Evolutionary conservation across 2,113 vertebrate species (phyloP).

Genomic region (Pituophis catenifer): DNA sequence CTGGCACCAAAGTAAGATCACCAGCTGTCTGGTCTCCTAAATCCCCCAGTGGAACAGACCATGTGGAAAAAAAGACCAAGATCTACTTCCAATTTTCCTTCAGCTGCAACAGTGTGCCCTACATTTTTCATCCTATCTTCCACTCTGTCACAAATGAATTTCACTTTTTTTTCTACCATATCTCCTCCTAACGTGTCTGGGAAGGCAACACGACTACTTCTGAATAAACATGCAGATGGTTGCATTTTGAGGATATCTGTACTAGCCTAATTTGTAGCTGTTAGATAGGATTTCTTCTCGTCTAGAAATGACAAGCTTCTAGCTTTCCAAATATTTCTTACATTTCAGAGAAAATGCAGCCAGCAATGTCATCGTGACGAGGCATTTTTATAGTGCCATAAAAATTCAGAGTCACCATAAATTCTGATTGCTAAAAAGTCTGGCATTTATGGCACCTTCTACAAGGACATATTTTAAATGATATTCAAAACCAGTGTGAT

Average conservation of each 20-base stretch:
- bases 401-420: conserved; percentile 78
- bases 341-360: conserved; percentile 67
- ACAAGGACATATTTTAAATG: conserved; percentile 74
- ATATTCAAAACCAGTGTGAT: conserved; percentile 67
- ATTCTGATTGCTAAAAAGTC: conserved; percentile 73
- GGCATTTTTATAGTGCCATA: conserved; percentile 70
- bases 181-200: background rate
- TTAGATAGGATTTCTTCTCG: background rate
- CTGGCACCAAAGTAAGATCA: background rate
- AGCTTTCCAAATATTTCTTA: conserved; percentile 62
- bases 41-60: background rate
- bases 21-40: background rate
- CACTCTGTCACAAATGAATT: background rate
- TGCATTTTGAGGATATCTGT: conserved; percentile 4
- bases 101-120: background rate
- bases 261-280: conserved; percentile 10
- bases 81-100: background rate
- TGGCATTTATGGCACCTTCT: conserved; percentile 72
- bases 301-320: conserved; percentile 43
- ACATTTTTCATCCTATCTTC: background rate
- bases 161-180: background rate
- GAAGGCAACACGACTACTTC: background rate
- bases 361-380: conserved; percentile 66
- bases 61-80: background rate
- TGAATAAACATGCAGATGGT: background rate